Evolutionary conservation across 2,888 invertebrate genomes (phyloP).

Genomic region (Diogma glabrata): DNA sequence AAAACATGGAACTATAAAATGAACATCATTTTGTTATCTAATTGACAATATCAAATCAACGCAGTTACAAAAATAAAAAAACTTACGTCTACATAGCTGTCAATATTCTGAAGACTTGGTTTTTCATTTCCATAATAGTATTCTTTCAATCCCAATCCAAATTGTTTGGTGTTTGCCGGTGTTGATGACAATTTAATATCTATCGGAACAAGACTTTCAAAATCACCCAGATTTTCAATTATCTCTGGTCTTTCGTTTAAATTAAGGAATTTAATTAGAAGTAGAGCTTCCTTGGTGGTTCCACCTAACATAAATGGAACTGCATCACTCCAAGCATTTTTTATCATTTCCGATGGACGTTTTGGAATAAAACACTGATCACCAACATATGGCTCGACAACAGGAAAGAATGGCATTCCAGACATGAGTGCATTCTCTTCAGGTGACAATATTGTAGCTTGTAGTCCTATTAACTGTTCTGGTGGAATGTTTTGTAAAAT

Average conservation of each 20-base stretch:
- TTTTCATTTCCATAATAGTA: conserved; percentile 27
- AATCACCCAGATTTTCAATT: background rate
- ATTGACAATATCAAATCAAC: too few relatives aligned
- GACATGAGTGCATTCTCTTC: conserved; percentile 29
- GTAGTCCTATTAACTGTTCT: conserved; percentile 26
- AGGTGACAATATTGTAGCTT: conserved; percentile 24
- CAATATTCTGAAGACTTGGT: too few relatives aligned
- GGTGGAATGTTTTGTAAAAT: conserved; percentile 27
- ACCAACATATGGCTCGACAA: conserved; percentile 30
- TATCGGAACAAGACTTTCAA: background rate
- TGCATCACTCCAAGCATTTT: conserved; percentile 29
- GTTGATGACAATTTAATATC: conserved; percentile 20
- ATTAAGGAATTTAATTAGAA: too few relatives aligned
- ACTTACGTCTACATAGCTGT: too few relatives aligned
- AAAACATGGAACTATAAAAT: too few relatives aligned
- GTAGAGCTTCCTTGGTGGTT: conserved; percentile 32
- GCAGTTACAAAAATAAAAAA: too few relatives aligned
- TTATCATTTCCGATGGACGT: conserved; percentile 24
- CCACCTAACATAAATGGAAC: conserved; percentile 32
- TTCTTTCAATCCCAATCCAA: conserved; percentile 25
- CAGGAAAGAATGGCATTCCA: conserved; percentile 31
- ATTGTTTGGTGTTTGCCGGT: conserved; percentile 21
- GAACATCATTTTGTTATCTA: too few relatives aligned
- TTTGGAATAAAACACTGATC: conserved; percentile 28
- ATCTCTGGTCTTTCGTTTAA: too few relatives aligned